Evolutionary conservation across 1,140 invertebrate species (phyloP), one percentile per base, ranked within the genome.

Genomic region (Drosophila quadrilineata): DNA sequence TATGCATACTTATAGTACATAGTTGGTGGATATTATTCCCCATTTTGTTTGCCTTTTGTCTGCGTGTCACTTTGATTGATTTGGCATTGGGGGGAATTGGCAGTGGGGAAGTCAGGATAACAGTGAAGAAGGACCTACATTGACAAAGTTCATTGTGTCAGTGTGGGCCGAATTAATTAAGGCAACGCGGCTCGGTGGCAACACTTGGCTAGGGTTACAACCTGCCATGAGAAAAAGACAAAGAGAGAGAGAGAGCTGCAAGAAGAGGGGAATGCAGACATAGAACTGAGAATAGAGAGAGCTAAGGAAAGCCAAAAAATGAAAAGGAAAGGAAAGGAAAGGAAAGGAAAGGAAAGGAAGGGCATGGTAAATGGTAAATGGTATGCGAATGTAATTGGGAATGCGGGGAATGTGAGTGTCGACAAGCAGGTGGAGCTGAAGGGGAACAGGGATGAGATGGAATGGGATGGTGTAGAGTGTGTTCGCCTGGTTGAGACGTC

Each of bases 121-220:
- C 24, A 6, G 10, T 1, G n/a, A 28, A 12, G 29, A 6, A 17
- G 14, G 1, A 2, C 10, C 16, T n/a, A n/a, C 56, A 71, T 52
- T 65, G 59, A 56, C 70, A 69, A 56, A 65, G 59, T 69, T 64
- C 66, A 60, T 62, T 67, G 35, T 58, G n/a, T n/a, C n/a, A n/a
- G n/a, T n/a, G 36, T 45, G 41, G 59, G 62, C 10, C 67, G 56
- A 72, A 80, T 82, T 82, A 82, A 82, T 82, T 82, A 84, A 73
- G n/a, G n/a, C n/a, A n/a, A n/a, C n/a, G n/a, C n/a, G n/a, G n/a
- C n/a, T n/a, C n/a, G n/a, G n/a, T n/a, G n/a, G n/a, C n/a, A n/a
- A n/a, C n/a, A n/a, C n/a, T n/a, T n/a, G n/a, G n/a, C n/a, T n/a
- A n/a, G n/a, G n/a, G n/a, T n/a, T n/a, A n/a, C n/a, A n/a, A n/a